Percentiles rank a stretch among this genome's conserved stretches.
These are phyloP conservation scores for Neolamprologus multifasciatus DNA, from an alignment of 2,797 vertebrate genomes.

Conservation along the genomic window DNA sequence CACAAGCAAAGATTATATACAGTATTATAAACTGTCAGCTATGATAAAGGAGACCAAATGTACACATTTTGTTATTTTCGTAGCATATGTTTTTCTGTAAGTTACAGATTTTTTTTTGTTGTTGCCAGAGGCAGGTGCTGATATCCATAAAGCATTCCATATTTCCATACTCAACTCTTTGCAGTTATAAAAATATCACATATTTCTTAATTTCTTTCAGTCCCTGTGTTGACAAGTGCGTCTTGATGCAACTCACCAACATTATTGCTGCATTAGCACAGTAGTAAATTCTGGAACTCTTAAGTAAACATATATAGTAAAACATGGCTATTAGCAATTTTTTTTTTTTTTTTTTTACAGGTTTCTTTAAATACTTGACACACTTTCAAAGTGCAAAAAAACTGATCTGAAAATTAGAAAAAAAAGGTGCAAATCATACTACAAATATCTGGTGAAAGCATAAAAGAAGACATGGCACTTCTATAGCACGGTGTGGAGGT, in stretches of 20 bases:
- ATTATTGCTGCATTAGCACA: constrained; percentile 69
- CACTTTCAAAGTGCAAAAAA: constrained; percentile 75
- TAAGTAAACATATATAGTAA: constrained; percentile 74
- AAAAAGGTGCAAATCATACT: constrained; percentile 70
- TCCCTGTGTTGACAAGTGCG: constrained; percentile 62
- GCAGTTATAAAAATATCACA: constrained; percentile 64
- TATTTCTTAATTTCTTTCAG: constrained; percentile 66
- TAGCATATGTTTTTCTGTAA: constrained; percentile 65
- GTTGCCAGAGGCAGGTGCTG: constrained; percentile 64
- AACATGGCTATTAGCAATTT: constrained; percentile 75
- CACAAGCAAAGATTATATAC: constrained; percentile 80
- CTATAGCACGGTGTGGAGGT: constrained; percentile 43
- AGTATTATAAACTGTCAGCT: constrained; percentile 78
- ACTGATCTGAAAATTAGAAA: constrained; percentile 49
- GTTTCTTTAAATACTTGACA: constrained; percentile 70
- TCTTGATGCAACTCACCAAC: constrained; percentile 52
- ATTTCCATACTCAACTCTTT: constrained; percentile 72
- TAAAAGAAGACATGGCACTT: constrained; percentile 71
- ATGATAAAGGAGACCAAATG: constrained; percentile 77
- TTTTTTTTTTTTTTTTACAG: constrained; percentile 19
- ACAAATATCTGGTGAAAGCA: constrained; percentile 45
- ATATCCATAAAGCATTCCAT: constrained; percentile 71
- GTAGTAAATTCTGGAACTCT: constrained; percentile 73
- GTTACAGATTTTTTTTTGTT: constrained; percentile 61
- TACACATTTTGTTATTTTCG: constrained; percentile 68